Percentiles rank a stretch among this genome's conserved stretches.
Evolutionary conservation across 2,888 invertebrate species (phyloP).

Genomic region (Tinea pellionella): DNA sequence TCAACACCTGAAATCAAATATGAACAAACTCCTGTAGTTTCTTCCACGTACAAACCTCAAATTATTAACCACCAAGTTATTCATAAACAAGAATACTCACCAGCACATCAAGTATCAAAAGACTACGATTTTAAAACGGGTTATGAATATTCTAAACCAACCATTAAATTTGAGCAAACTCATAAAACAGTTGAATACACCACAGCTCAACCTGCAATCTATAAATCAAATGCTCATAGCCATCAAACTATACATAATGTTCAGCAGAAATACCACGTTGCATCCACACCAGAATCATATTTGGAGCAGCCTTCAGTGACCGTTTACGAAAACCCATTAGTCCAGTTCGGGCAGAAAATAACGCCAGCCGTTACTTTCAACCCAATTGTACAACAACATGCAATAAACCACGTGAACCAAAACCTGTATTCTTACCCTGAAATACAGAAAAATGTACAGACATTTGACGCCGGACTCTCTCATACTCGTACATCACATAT

Average conservation of each 20-base stretch:
- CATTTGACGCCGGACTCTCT: conserved; percentile 24
- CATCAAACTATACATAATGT: conserved; percentile 49
- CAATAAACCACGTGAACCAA: conserved; percentile 37
- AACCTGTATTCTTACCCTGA: conserved; percentile 47
- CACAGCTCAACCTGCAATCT: conserved; percentile 26
- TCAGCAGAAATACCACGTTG: conserved; percentile 34
- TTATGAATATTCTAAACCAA: conserved; percentile 37
- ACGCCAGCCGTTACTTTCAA: conserved; percentile 39
- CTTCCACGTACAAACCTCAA: conserved; percentile 37
- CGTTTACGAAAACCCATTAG: conserved; percentile 48
- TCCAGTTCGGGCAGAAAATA: conserved; percentile 42
- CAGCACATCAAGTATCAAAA: neutral
- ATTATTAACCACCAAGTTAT: conserved; percentile 39
- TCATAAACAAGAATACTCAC: conserved; percentile 31
- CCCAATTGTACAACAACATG: conserved; percentile 37
- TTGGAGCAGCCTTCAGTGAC: conserved; percentile 45
- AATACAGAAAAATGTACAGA: conserved; percentile 44
- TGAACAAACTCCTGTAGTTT: conserved; percentile 30
- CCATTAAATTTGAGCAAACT: conserved; percentile 36
- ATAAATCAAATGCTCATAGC: conserved; percentile 41
- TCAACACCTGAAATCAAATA: conserved; percentile 21
- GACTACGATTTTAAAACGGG: conserved; percentile 21
- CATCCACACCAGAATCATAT: conserved; percentile 35
- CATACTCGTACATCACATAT: conserved; percentile 41
- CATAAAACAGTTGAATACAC: conserved; percentile 27